These are phyloP conservation scores for Ceyx cyanopectus DNA, from an alignment of 2,113 vertebrate genomes.

Conservation along the genomic window DNA sequence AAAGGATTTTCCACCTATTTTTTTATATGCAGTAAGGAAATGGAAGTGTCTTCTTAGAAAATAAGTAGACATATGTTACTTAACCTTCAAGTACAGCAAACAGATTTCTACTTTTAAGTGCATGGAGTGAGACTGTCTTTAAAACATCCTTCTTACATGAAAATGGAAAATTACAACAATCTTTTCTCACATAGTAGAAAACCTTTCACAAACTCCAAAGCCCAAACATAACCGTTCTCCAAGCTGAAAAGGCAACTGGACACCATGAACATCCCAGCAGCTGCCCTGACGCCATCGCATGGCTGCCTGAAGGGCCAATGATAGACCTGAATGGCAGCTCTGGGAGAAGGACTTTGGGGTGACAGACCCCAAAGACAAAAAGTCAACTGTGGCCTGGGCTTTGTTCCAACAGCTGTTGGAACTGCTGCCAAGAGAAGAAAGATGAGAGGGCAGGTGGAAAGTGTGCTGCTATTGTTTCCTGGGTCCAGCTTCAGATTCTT, in stretches of 20 bases:
- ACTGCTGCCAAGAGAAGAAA: not conserved
- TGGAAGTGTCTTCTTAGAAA: not conserved
- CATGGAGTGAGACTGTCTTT: not conserved
- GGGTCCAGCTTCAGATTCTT: not conserved
- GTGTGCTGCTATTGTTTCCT: not conserved
- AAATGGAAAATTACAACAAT: not conserved
- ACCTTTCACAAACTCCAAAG: not conserved
- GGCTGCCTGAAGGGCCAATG: not conserved
- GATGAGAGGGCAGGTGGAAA: not conserved
- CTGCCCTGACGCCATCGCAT: fast-evolving
- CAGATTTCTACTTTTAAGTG: not conserved
- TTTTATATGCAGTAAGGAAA: not conserved
- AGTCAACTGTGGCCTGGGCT: not conserved
- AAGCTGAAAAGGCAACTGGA: not conserved
- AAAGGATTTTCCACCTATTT: not conserved
- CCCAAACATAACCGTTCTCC: not conserved
- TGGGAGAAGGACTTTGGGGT: fast-evolving
- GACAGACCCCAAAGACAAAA: not conserved
- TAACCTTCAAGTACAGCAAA: not conserved
- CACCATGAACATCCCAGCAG: not conserved
- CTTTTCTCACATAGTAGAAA: not conserved
- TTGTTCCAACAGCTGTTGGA: not conserved
- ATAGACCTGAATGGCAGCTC: fast-evolving
- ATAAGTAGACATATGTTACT: not conserved
- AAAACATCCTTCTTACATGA: not conserved